Evolutionary conservation across 2,888 invertebrate genomes (phyloP), one percentile per base, ranked within the genome.

Genomic region (Andrena trimmerana): DNA sequence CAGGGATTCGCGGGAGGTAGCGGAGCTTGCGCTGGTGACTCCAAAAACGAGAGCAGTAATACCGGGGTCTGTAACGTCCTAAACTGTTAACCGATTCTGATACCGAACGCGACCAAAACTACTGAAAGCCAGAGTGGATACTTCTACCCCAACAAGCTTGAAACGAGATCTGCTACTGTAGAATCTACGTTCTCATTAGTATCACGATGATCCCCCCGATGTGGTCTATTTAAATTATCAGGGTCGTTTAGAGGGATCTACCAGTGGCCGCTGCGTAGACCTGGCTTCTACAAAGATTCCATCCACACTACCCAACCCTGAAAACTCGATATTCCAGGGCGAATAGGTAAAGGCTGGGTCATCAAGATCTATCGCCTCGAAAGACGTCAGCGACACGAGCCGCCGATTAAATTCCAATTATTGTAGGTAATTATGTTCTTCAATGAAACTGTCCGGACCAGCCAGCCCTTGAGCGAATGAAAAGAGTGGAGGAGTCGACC

Each of bases 321-420:
- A 27, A 20, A 48, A 2, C 3, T 29, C 7, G 54, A 36, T 27
- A 20, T 63, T 13, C n/a, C 8, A 29, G 3, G 27, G 16, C 13
- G 20, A 54, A 5, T 24, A 1, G 24, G 24, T 62, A 52, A 24
- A 52, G 2, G 13, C 13, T 6, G 13, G 13, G 7, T 20, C 20
- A 20, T 31, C 20, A 6, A 8, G 52, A 52, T 52, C 52, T 16
- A 2, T 0, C 5, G 24, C 48, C 24, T 67, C 24, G 67, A 67
- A 67, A 74, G 4, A 36, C 8, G 10, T 10, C 63, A 10, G 33
- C 33, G 24, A 65, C 42, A 42, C 52, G 50, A 10, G 7, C n/a
- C 13, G 7, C 13, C 60, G 60, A 75, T 75, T 60, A 75, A 68
- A 68, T 69, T 76, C 54, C 42, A 76, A 63, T 76, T 70, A 48